Base-by-base conservation (phyloP, 2,888 invertebrate species). In the Blera fallax region DNA sequence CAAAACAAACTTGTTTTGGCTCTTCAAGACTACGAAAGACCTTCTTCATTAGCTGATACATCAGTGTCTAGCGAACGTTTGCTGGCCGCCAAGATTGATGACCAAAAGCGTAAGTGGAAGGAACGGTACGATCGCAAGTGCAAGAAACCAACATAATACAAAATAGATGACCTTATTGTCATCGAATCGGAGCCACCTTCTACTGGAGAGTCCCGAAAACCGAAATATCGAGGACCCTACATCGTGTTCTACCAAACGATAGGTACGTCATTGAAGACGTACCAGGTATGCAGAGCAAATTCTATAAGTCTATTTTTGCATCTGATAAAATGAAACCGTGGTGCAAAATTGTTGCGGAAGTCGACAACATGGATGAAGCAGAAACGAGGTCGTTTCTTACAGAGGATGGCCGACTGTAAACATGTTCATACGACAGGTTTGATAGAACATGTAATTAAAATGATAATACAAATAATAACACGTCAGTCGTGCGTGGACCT, bases 301-400 rank as follows among this genome's bases (percentile, higher is more conserved):
- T n/a, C n/a, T n/a, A n/a, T n/a, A n/a, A n/a, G 10, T 45, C 64
- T 16, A 45, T 64, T 11, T 32, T 29, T 16, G 45, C 14, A 45
- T 64, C 64, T 45, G 64, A 54, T 54, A 69, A 43, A 27, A 27
- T 69, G 18, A 54, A 69, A 14, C 89, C 87, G 88, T 88, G 65
- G 87, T 67, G 89, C 89, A n/a, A n/a, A n/a, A n/a, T n/a, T n/a
- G n/a, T n/a, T n/a, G n/a, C n/a, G n/a, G n/a, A n/a, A n/a, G n/a
- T n/a, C n/a, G n/a, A n/a, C n/a, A n/a, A n/a, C n/a, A n/a, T n/a
- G n/a, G n/a, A n/a, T n/a, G n/a, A n/a, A n/a, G n/a, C n/a, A n/a
- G n/a, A n/a, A n/a, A n/a, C n/a, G n/a, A n/a, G n/a, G n/a, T n/a
- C n/a, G n/a, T n/a, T n/a, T n/a, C n/a, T n/a, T n/a, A n/a, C n/a